A percentile compares a stretch with the other conserved stretches of the same genome.
Conservation (phyloP, 1,140 invertebrate genomes). For the Polyergus mexicanus region DNA sequence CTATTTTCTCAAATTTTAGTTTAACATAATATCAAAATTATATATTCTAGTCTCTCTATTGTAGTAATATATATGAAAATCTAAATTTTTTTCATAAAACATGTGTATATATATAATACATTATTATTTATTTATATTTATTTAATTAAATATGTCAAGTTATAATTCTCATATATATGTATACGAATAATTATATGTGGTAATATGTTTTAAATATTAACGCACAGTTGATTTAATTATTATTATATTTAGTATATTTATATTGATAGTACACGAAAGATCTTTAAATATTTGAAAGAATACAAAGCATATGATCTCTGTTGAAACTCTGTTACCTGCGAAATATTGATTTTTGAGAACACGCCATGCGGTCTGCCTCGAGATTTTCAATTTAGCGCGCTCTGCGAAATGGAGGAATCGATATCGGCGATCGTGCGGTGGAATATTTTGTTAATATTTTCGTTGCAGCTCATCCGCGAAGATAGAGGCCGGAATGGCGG, state of each 20-base stretch:
- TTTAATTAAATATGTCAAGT: no score
- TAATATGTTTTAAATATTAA: not conserved
- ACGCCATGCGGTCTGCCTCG: slow-evolving; percentile 32
- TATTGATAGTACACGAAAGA: not conserved
- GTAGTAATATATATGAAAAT: not conserved
- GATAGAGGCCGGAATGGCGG: slow-evolving; percentile 21
- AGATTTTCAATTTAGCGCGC: slow-evolving; percentile 49
- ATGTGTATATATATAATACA: no score
- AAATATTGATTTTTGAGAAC: slow-evolving; percentile 57
- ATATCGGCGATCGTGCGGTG: slow-evolving; percentile 47
- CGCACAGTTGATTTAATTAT: not conserved
- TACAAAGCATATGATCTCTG: slow-evolving; percentile 13
- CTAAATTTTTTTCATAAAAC: not conserved
- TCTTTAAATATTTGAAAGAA: slow-evolving; percentile 56
- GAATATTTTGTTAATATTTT: slow-evolving; percentile 65
- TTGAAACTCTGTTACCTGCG: slow-evolving; percentile 33
- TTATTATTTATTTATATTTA: no score
- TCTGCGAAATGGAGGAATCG: slow-evolving; percentile 22
- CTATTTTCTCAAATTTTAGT: not conserved
- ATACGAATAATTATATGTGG: not conserved
- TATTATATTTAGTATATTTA: not conserved
- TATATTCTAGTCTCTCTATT: not conserved
- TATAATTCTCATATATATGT: no score
- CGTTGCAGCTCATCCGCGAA: slow-evolving; percentile 57
- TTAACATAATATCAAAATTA: not conserved